Evolutionary conservation across 2,113 vertebrate species (phyloP).

Genomic region (Carassius gibelio): DNA sequence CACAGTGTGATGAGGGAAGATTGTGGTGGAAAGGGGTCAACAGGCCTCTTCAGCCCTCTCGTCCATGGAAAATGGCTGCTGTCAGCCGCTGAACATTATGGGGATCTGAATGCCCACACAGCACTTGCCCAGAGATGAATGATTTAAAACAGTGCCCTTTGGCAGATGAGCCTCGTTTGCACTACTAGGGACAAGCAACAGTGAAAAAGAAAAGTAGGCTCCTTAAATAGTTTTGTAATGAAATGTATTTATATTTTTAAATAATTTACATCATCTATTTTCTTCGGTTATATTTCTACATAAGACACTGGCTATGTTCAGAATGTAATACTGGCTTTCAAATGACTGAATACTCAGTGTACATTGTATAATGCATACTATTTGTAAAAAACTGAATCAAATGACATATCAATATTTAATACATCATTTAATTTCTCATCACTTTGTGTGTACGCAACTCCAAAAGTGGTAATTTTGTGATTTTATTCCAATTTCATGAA

Average conservation of each 20-base stretch:
- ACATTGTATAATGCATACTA: background rate
- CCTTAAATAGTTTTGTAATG: background rate
- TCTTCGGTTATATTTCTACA: background rate
- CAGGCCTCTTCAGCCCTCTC: slow-evolving; percentile 77
- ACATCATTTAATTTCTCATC: background rate
- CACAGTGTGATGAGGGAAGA: slow-evolving; percentile 79
- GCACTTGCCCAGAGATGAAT: slow-evolving; percentile 70
- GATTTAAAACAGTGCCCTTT: slow-evolving; percentile 74
- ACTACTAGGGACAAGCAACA: background rate
- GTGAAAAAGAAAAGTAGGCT: background rate
- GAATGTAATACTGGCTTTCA: background rate
- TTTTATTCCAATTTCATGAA: background rate
- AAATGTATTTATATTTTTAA: background rate
- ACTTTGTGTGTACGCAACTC: background rate
- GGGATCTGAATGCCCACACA: slow-evolving; percentile 68
- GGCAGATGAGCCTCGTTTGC: slow-evolving; percentile 71
- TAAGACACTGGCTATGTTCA: background rate
- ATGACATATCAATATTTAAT: background rate
- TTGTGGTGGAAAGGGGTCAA: slow-evolving; percentile 78
- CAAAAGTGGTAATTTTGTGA: background rate
- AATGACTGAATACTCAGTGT: background rate
- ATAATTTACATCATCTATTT: background rate
- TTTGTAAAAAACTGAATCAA: background rate
- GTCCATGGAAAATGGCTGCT: slow-evolving; percentile 74
- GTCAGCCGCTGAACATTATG: slow-evolving; percentile 78